Base-by-base conservation (phyloP, 2,113 vertebrate genomes). In the Clarias batrachus region DNA sequence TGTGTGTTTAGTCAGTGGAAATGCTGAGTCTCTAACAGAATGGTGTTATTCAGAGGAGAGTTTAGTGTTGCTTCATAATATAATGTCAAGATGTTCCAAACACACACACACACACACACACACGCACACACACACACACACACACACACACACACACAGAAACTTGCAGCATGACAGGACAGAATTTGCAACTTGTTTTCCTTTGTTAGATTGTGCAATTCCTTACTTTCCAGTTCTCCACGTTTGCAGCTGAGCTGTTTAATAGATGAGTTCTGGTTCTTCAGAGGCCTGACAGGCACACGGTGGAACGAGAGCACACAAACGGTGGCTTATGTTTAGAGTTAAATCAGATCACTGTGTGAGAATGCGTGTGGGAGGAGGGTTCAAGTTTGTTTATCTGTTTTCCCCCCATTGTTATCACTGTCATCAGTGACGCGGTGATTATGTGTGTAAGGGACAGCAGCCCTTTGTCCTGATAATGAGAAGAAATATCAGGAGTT, bases 41-140 rank as follows among this genome's bases (percentile, higher is more conserved):
- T 52, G 62, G 81, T 66, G 37, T n/a, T 82, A 66, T 82, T 27
- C 37, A 82, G 81, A 66, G 37, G 13, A 65, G 62, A 66, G 81
- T 82, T 82, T 17, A 82, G 37, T 48, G 25, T 82, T 82, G 81
- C 81, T 82, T 82, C 81, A 82, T 82, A 52, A 66, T 25, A 81
- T 65, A 66, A 54, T 3, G 25, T 66, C 81, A 82, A 66, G 23
- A 82, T 25, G 13, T 82, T 66, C 23, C 62, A 7, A 1, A 60
- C 59, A 63, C 23, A 48, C 60, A 16, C 11, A 37, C 57, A 4
- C 17, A 19, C 78, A 48, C 17, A 73, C 16, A 19, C 37, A 16
- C 23, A 19, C 30, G 2, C 33, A 33, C 33, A 33, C 33, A 33
- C 33, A 33, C 33, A 33, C 41, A 48, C 48, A 48, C 48, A 48